These are phyloP conservation scores for Catonia carolina DNA, from an alignment of 2,888 invertebrate genomes.

Conservation along the genomic window DNA sequence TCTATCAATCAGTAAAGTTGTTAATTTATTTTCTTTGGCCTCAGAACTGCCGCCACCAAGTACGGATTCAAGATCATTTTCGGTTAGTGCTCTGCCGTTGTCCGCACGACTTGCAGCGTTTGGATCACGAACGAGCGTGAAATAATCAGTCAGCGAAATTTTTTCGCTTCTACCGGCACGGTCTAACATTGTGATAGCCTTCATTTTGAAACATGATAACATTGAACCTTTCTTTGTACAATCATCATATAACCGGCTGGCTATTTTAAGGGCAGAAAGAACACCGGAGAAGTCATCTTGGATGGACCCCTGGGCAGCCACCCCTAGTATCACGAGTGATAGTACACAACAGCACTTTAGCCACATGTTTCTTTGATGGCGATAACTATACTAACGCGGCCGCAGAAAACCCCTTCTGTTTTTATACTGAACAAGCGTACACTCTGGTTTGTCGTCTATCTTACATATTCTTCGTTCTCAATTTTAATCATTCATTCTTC, in stretches of 20 bases:
- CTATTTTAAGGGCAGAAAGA: constrained; percentile 30
- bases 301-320: constrained; percentile 24
- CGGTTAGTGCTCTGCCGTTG: constrained; percentile 54
- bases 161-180: constrained; percentile 62
- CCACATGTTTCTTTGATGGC: not conserved
- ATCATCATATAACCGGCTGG: constrained; percentile 59
- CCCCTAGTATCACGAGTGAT: constrained; percentile 7
- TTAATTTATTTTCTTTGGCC: constrained; percentile 63
- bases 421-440: constrained; percentile 19
- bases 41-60: constrained; percentile 45
- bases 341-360: constrained; percentile 14
- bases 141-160: constrained; percentile 37
- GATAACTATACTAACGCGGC: constrained; percentile 5
- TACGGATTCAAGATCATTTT: constrained; percentile 65
- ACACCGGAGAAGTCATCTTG: constrained; percentile 52
- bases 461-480: too few species aligned
- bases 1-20: constrained; percentile 67
- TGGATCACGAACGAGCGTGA: constrained; percentile 52
- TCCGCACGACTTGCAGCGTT: constrained; percentile 45
- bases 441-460: too few species aligned
- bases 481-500: constrained; percentile 19
- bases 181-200: constrained; percentile 66
- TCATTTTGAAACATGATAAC: constrained; percentile 68
- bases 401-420: constrained; percentile 12
- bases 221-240: constrained; percentile 53